Evolutionary conservation across 1,140 invertebrate genomes (phyloP).

Genomic region (Sminthurinus signatus): DNA sequence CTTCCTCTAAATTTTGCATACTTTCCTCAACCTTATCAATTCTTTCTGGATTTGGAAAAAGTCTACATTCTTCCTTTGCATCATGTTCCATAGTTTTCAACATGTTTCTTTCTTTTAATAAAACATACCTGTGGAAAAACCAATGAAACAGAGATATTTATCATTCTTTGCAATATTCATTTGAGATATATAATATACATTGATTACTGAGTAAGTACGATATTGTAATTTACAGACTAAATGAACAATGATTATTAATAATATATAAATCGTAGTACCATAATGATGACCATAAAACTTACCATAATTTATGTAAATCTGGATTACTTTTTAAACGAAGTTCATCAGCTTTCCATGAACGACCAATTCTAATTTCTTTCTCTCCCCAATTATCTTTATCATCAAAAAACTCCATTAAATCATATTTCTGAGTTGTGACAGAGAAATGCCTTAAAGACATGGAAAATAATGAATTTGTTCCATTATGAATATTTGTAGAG

Average conservation of each 20-base stretch:
- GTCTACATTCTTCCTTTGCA: conserved; percentile 57
- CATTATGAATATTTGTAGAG: too few relatives aligned
- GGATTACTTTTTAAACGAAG: conserved; percentile 89
- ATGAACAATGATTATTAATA: too few relatives aligned
- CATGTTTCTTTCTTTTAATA: conserved; percentile 96
- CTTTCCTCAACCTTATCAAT: conserved; percentile 88
- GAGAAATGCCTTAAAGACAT: too few relatives aligned
- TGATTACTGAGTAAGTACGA: neutral
- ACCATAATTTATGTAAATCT: conserved; percentile 98
- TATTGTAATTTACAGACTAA: neutral
- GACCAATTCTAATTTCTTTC: conserved; percentile 68
- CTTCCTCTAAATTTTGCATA: conserved; percentile 88
- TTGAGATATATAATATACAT: too few relatives aligned
- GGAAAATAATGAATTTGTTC: too few relatives aligned
- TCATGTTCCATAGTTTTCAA: conserved; percentile 90
- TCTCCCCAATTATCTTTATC: conserved; percentile 75
- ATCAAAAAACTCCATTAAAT: conserved; percentile 88
- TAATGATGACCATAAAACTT: too few relatives aligned
- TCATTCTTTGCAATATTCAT: neutral
- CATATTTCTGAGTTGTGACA: conserved; percentile 13
- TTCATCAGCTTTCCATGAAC: conserved; percentile 86
- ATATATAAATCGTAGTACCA: too few relatives aligned
- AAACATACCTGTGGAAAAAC: conserved; percentile 69
- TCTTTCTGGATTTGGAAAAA: conserved; percentile 92
- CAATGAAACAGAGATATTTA: neutral